A percentile compares a stretch with the other conserved stretches of the same genome.
Conservation (phyloP, 92 coral and sea anemone species). For the Epizoanthus rinbou region DNA sequence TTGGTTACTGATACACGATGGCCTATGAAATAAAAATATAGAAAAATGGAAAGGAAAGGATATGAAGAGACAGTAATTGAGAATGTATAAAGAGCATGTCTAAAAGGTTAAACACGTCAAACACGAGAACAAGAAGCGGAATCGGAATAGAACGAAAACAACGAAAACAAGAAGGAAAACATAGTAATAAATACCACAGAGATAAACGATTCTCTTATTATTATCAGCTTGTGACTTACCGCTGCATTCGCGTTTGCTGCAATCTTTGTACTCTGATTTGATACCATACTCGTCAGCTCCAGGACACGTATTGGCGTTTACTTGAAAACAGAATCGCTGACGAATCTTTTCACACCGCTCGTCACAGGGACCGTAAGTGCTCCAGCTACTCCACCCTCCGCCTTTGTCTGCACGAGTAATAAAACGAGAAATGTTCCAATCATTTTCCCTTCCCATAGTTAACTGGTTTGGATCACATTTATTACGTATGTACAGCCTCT, state of each 20-base stretch:
- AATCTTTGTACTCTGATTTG: conserved; percentile 11
- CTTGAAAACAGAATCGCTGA: conserved; percentile 51
- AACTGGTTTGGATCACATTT: too few relatives aligned
- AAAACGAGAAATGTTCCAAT: not conserved
- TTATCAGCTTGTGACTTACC: conserved; percentile 27
- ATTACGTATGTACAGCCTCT: too few relatives aligned
- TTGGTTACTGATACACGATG: too few relatives aligned
- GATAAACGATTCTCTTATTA: too few relatives aligned
- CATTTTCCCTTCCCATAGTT: too few relatives aligned
- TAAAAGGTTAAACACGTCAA: too few relatives aligned
- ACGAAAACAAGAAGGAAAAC: not conserved
- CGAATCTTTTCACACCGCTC: conserved; percentile 37
- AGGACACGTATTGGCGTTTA: conserved; percentile 36
- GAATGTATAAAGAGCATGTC: too few relatives aligned
- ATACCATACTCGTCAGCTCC: conserved; percentile 44
- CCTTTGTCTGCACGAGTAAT: conserved; percentile 18
- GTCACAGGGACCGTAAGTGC: conserved; percentile 52
- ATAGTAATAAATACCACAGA: not conserved
- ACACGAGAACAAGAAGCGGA: too few relatives aligned
- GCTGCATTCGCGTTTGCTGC: conserved; percentile 36
- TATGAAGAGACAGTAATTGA: too few relatives aligned
- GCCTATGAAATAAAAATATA: too few relatives aligned
- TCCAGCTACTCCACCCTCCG: conserved; percentile 56
- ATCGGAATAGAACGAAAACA: not conserved
- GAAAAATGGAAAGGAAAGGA: too few relatives aligned